Base-by-base conservation (phyloP, 2,113 vertebrate species). In the Nymphicus hollandicus region DNA sequence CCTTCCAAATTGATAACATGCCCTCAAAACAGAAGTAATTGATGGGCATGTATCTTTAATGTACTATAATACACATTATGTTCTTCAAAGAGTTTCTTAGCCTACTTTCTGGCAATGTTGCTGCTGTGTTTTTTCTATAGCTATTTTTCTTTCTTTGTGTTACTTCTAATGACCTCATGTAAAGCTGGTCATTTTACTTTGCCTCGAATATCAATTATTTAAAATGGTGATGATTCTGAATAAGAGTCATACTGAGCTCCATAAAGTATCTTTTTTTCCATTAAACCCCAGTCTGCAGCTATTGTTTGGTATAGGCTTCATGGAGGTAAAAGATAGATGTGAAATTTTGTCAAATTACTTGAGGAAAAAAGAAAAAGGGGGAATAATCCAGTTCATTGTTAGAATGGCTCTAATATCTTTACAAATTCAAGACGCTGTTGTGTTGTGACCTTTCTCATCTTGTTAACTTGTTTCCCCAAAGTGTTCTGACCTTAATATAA, bases 121-220 rank as follows among this genome's bases (percentile, higher is more conserved):
- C 81, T 86, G 64, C 87, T 81, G 58, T 80, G 64, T 41, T 90
- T 94, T 94, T 91, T 96, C 89, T 93, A 88, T 52, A 91, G 85
- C 41, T 93, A 52, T 96, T 93, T 91, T 76, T 80, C 87, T 73
- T 82, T 63, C 93, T 96, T 95, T 94, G 49, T 95, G 71, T 82
- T 86, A 28, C 43, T 86, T 85, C 68, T 81, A 89, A 77, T 81
- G 53, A 60, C 58, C 64, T 82, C 78, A 39, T 81, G 58, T 70
- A 93, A 96, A 93, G 79, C 71, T 43, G 35, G 58, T 70, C 46
- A 77, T 92, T 91, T 85, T 73, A 44, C 50, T 91, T 81, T 70
- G 35, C 52, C n/a, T 60, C 49, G 71, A 93, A 89, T 80, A 73
- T 77, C 81, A 96, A 91, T 95, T 89, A 85, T 88, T 93, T 93